Base-by-base conservation (phyloP, 1,140 invertebrate species). In the Sycophila sp. region DNA sequence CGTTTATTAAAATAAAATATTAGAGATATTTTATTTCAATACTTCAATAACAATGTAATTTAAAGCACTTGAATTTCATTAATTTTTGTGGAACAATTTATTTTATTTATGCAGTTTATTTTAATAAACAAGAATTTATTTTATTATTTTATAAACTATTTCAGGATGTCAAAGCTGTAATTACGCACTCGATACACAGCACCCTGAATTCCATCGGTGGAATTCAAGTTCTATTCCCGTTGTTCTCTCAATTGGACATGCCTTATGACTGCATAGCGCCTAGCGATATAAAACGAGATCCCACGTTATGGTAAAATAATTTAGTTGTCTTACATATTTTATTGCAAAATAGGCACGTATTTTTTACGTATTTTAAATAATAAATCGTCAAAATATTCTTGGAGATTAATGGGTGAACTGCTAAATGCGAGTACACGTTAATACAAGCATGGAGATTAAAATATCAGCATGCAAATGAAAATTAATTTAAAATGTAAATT, bases 131-230 rank as follows among this genome's bases (percentile, higher is more conserved):
- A n/a, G n/a, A n/a, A n/a, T n/a, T n/a, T n/a, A 13, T 36, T 58
- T 34, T 32, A 34, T 30, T 11, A 28, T 60, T 60, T 55, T 55
- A 11, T 34, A 17, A n/a, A n/a, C n/a, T 13, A 78, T 88, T 89
- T 53, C 84, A 98, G 96, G 96, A 98, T 83, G 98, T 99, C 72
- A 99, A 99, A 90, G 96, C 98, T 73, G 96, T 99, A 71, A 95
- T 98, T 79, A 99, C 98, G 65, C 95, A 99, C 88, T 99, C 98
- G 74, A 99, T 99, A 86, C 97, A 99, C 87, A 97, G 95, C 87
- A 99, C 97, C 6, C 89, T 99, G 73, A 98, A 99, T 87, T 99
- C 98, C 36, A 96, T 99, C 80, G 98, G 98, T 68, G 98, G 98
- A 60, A 97, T 99, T 77, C 97, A 99, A 90, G 96, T 99, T 78